phyloP scores from a whole-genome alignment of 2,888 invertebrate genomes.

The Eulithis prunata region DNA sequence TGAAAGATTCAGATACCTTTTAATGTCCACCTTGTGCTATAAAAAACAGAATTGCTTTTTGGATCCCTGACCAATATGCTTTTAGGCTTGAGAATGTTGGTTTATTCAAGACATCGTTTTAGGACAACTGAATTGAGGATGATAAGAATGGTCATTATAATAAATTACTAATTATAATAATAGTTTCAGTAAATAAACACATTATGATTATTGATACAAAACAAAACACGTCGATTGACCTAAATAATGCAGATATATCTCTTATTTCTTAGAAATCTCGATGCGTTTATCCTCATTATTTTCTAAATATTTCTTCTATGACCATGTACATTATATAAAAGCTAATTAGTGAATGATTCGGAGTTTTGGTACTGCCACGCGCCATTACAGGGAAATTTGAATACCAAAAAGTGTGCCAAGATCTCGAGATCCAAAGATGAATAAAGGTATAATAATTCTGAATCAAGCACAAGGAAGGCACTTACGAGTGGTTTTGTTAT shows the following conservation, averaged over 20 bases:
- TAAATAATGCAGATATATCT: constrained; percentile 10
- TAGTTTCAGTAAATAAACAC: constrained; percentile 6
- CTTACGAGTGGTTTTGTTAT: too few species aligned
- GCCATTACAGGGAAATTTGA: constrained; percentile 2
- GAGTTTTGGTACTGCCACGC: constrained; percentile 7
- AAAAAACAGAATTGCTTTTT: constrained; percentile 1
- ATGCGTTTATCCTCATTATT: constrained; percentile 24
- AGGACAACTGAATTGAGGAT: not conserved
- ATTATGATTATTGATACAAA: constrained; percentile 12
- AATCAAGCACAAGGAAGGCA: too few species aligned
- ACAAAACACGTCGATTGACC: constrained; percentile 13
- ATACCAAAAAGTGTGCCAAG: constrained; percentile 12
- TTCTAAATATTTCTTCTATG: constrained; percentile 18
- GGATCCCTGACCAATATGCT: constrained; percentile 5
- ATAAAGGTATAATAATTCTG: not conserved
- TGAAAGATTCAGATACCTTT: constrained; percentile 13
- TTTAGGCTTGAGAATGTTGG: not conserved
- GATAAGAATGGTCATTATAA: not conserved
- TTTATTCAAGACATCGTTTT: not conserved
- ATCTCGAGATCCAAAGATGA: not conserved
- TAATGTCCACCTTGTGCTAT: constrained; percentile 6
- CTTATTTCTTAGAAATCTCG: constrained; percentile 20
- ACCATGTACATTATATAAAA: constrained; percentile 16
- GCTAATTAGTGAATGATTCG: constrained; percentile 15
- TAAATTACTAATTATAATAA: constrained; percentile 8